These are phyloP conservation scores for Celastrina argiolus DNA, from an alignment of 2,888 invertebrate genomes.

Conservation along the genomic window DNA sequence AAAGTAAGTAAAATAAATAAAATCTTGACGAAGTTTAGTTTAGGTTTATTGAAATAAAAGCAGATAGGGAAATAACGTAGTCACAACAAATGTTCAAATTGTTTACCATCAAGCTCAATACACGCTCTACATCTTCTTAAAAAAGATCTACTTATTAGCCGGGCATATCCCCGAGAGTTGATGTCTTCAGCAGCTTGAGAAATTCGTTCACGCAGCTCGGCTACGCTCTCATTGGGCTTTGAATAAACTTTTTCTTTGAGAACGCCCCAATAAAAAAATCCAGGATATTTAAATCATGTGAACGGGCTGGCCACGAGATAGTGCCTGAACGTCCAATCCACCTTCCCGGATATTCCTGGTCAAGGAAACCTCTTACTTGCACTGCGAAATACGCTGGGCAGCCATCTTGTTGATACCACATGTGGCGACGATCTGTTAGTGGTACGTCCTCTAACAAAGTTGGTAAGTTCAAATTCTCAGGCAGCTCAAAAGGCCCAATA, in stretches of 20 bases:
- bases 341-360: slow-evolving; percentile 24
- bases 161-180: not conserved
- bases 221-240: no score
- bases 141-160: not conserved
- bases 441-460: slow-evolving; percentile 25
- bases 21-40: no score
- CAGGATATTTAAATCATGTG: not conserved
- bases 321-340: slow-evolving; percentile 26
- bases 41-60: no score
- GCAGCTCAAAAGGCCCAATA: slow-evolving; percentile 23
- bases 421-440: slow-evolving; percentile 22
- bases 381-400: slow-evolving; percentile 28
- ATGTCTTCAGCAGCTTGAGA: no score
- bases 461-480: not conserved
- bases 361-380: slow-evolving; percentile 23
- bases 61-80: no score
- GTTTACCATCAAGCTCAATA: no score
- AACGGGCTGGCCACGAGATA: slow-evolving; percentile 28
- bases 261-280: no score
- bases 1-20: no score
- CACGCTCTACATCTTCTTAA: no score
- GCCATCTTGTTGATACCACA: slow-evolving; percentile 31
- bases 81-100: not conserved
- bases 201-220: no score
- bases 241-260: no score